These are phyloP conservation scores for Heliopora coerulea DNA, from an alignment of 92 coral and sea anemone species.

Conservation along the genomic window DNA sequence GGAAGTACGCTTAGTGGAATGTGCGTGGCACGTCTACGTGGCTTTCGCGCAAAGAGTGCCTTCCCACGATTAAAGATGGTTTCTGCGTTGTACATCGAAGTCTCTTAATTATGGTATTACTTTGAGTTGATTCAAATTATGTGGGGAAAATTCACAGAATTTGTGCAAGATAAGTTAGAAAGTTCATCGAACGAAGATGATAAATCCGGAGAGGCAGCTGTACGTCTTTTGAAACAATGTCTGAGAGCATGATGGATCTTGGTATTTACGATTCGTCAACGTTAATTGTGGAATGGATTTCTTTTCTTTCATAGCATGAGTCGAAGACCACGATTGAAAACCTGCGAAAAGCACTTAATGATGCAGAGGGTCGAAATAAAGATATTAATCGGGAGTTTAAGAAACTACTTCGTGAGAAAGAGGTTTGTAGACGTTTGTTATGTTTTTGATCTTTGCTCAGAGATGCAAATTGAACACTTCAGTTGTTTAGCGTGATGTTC, in stretches of 20 bases:
- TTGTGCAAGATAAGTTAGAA: conserved; percentile 92
- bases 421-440: conserved; percentile 49
- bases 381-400: conserved; percentile 85
- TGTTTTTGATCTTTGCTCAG: neutral
- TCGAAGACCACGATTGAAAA: conserved; percentile 50
- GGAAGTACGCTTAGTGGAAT: conserved; percentile 11
- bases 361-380: conserved; percentile 73
- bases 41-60: conserved; percentile 19
- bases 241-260: no score
- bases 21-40: conserved; percentile 5
- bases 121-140: conserved; percentile 17
- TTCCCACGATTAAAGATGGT: conserved; percentile 3
- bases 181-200: conserved; percentile 80
- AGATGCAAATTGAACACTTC: no score
- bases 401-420: conserved; percentile 72
- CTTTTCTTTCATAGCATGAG: neutral
- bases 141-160: conserved; percentile 97
- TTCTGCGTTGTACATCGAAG: neutral
- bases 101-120: neutral
- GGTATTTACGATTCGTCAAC: no score
- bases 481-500: no score
- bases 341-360: conserved; percentile 58
- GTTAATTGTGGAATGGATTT: no score
- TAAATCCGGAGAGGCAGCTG: conserved; percentile 34
- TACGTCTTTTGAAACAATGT: no score